Evolutionary conservation across 2,888 invertebrate species (phyloP), one percentile per base, ranked within the genome.

Genomic region (Xylocampa areola): DNA sequence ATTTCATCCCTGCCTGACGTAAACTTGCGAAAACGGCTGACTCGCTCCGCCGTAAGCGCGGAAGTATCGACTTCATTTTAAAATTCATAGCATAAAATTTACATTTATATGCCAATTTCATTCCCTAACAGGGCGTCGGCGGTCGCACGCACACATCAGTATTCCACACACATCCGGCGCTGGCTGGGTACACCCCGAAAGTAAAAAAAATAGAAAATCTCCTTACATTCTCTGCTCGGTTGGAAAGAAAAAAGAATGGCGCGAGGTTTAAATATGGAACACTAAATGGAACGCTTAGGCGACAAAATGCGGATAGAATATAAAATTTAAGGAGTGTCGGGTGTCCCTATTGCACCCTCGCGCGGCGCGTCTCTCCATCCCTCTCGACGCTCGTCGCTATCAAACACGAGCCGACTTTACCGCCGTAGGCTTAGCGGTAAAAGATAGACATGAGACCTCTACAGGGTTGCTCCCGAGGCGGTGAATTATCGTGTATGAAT

Each of bases 51-150:
- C 82, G 82, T 84, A 84, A 89, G 87, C 88, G 85, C 84, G 91
- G 89, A 92, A 91, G 91, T 91, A 92, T 93, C 90, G 92, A 89
- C 92, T 92, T 87, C 90, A 92, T 93, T 94, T 93, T 94, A 94
- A 94, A 94, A 94, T 94, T 94, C 94, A 94, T 93, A 86, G 93
- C 93, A 92, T 93, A 92, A 94, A 93, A 94, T 94, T 93, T 92
- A 93, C 94, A 93, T 94, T 93, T 93, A 93, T 93, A 93, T 93
- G 93, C 94, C 94, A 92, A 94, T 94, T 94, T 94, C 91, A 92
- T 92, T 91, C 90, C 91, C 88, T 90, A 92, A 91, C 91, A 90
- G 91, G 87, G 90, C 89, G 88, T 87, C 84, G 88, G 89, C 84
- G 88, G 89, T 87, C 81, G 87, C 90, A 88, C 91, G 89, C 91